phyloP scores from a whole-genome alignment of 1,140 invertebrate species.

The Hydropsyche tenuis region DNA sequence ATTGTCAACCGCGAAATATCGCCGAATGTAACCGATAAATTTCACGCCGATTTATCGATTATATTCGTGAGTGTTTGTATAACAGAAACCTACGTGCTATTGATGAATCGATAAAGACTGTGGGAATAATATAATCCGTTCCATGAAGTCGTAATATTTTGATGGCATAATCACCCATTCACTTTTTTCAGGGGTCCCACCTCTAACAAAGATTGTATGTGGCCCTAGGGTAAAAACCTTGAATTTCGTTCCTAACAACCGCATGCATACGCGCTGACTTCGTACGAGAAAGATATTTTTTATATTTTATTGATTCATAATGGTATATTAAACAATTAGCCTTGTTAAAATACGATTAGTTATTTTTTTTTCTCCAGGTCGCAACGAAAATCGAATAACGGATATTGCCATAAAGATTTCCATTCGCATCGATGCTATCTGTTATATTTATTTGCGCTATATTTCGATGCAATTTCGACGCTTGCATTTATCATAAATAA shows the following conservation, averaged over 20 bases:
- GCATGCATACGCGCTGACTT: constrained; percentile 2
- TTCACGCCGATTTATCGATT: not conserved
- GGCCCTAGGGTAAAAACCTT: constrained; percentile 23
- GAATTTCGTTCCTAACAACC: constrained; percentile 19
- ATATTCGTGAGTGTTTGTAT: not conserved
- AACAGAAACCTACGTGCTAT: not conserved
- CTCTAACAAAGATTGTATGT: constrained; percentile 20
- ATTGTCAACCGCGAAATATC: constrained; percentile 27
- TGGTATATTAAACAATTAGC: constrained; percentile 28
- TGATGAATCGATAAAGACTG: constrained; percentile 15
- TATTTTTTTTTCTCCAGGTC: not conserved
- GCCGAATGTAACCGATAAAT: constrained; percentile 18
- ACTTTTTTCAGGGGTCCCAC: constrained; percentile 21
- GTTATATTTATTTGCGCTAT: no score
- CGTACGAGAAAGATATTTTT: constrained; percentile 26
- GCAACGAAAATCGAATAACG: no score
- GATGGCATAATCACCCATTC: constrained; percentile 27
- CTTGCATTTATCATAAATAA: no score
- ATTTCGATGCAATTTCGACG: no score
- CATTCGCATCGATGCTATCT: no score
- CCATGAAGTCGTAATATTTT: constrained; percentile 26
- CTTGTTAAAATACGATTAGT: constrained; percentile 26
- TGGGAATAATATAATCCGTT: constrained; percentile 23
- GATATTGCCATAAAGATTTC: no score
- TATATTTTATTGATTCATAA: constrained; percentile 27